These are phyloP conservation scores for Cataglyphis livida DNA, from an alignment of 2,888 invertebrate species.

Conservation along the genomic window DNA sequence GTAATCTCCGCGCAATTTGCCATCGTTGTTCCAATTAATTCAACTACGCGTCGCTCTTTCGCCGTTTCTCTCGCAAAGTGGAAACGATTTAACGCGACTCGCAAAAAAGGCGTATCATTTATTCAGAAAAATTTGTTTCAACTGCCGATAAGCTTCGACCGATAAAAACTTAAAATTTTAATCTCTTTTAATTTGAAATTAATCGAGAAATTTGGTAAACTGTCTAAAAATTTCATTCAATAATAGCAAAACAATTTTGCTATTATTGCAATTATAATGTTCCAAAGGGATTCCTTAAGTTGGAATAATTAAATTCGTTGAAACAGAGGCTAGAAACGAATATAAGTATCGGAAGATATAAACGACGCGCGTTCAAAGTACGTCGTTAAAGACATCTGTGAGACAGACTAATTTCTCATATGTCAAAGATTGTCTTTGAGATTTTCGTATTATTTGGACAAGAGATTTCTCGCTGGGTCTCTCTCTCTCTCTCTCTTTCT, in stretches of 20 bases:
- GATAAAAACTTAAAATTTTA: background rate
- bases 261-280: background rate
- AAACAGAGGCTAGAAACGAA: background rate
- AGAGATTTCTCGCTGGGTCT: background rate
- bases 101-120: background rate
- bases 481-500: background rate
- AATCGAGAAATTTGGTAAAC: background rate
- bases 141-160: background rate
- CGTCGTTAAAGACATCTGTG: background rate
- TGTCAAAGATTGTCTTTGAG: background rate
- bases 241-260: background rate
- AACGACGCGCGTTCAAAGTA: background rate
- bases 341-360: background rate
- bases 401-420: background rate
- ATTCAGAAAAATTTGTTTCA: background rate
- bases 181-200: background rate
- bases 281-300: background rate
- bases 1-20: constrained; percentile 54
- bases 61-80: background rate
- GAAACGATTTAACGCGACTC: background rate
- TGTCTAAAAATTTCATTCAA: background rate
- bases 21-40: constrained; percentile 46
- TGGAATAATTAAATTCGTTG: background rate
- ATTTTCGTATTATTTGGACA: background rate
- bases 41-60: background rate